A percentile compares a stretch with the other conserved stretches of the same genome.
Conservation (phyloP, 1,140 invertebrate genomes). For the Macrostomum lignano region DNA sequence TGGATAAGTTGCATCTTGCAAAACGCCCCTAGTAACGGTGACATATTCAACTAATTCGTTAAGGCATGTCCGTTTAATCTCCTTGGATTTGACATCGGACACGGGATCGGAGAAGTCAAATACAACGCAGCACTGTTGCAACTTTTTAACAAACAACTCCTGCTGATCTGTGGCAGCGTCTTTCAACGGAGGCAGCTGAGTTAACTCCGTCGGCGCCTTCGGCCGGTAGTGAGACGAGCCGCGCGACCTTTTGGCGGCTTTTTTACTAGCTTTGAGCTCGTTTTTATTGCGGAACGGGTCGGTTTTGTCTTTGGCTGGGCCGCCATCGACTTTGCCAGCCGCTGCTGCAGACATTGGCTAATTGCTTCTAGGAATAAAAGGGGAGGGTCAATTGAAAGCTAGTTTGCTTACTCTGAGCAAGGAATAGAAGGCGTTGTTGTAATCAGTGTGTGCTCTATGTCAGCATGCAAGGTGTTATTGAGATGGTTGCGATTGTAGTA, state of each 20-base stretch:
- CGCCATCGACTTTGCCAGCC: too few relatives aligned
- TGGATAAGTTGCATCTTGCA: conserved; percentile 19
- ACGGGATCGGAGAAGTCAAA: conserved; percentile 43
- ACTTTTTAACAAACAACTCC: conserved; percentile 75
- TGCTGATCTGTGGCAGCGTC: conserved; percentile 66
- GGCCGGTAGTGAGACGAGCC: conserved; percentile 28
- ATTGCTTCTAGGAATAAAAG: too few relatives aligned
- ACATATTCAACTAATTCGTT: conserved; percentile 24
- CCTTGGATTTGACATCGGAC: conserved; percentile 22
- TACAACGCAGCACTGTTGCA: conserved; percentile 79
- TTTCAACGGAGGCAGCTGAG: conserved; percentile 25
- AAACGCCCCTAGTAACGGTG: conserved; percentile 15
- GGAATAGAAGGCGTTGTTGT: too few relatives aligned
- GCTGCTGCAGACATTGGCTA: too few relatives aligned
- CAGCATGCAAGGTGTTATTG: too few relatives aligned
- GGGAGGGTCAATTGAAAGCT: too few relatives aligned
- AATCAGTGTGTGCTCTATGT: too few relatives aligned
- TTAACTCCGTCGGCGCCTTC: conserved; percentile 25
- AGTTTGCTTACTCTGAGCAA: too few relatives aligned
- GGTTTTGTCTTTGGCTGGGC: too few relatives aligned
- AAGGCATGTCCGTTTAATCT: conserved; percentile 23
- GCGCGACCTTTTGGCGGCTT: conserved; percentile 26
- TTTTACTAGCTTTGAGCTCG: conserved; percentile 25
- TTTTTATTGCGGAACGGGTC: conserved; percentile 25
- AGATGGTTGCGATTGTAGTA: too few relatives aligned